Evolutionary conservation across 2,113 vertebrate genomes (phyloP), one percentile per base, ranked within the genome.

Genomic region (Pterocles burchelli): DNA sequence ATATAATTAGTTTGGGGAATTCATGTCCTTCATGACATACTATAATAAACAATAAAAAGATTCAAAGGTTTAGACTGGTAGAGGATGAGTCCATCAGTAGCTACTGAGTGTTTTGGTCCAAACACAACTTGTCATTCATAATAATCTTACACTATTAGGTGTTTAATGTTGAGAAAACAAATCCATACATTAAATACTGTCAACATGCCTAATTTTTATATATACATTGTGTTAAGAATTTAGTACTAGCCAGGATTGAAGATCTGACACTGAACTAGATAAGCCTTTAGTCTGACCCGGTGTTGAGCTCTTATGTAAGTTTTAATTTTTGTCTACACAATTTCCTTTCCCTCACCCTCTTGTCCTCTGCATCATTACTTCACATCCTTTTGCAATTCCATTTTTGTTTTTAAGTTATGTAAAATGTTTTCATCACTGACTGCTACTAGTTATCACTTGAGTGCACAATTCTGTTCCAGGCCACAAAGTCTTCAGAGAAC

Each of bases 391-490:
- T 81, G 36, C 36, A 67, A 67, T 55, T 58, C 61, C 28, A 13
- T 58, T 87, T 58, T 87, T 94, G 31, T 5, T 77, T 70, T 89
- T 54, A n/a, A 63, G 58, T 92, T 95, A 87, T 49, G 61, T 91
- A 87, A 95, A 95, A 81, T 43, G 12, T 89, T 96, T 91, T 91
- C 61, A 48, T 71, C 38, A 38, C 55, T 95, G 28, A 28, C 17
- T 70, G 63, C 26, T 70, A 13, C 29, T 78, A 89, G 43, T 71
- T 92, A n/a, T 84, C 80, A 81, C 34, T 79, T 73, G 54, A 87
- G 48, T 74, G 61, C 36, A 79, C 48, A 92, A 1, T 49, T 74
- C 36, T 63, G 38, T 75, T 95, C 85, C 77, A 85, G 84, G 48
- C 84, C 87, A 93, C 77, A 87, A 68, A 63, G 19, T 41, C 58